Evolutionary conservation across 2,797 vertebrate species (phyloP), one percentile per base, ranked within the genome.

Genomic region (Triplophysa bombifrons): DNA sequence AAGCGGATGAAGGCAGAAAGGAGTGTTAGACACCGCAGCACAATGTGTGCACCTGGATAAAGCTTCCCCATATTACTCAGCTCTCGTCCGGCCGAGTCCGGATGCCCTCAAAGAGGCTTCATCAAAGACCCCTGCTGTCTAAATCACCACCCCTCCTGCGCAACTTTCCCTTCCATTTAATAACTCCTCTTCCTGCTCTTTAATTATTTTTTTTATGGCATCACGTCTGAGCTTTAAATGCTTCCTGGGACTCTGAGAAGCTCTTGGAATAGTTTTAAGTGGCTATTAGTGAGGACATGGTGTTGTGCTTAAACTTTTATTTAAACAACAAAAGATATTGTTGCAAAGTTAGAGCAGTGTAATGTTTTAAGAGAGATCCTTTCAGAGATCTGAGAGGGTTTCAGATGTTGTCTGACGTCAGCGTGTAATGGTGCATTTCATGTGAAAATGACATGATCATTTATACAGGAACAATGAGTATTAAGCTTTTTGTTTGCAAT

Each of bases 11-110:
- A 72, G 65, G 80, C 20, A 56, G 76, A 75, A 70, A 71, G 67
- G 70, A 82, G 70, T 74, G 55, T 60, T 83, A 70, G 76, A 70
- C 68, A 50, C 14, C 65, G 22, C 65, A 84, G 74, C 71, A 86
- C 81, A 86, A 83, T 84, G 83, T 82, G 74, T 80, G 85, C 85
- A 86, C 85, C 85, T 84, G 85, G 85, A 81, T 82, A 69, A 77
- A 74, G 79, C 64, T 76, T 74, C 76, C 71, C 63, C 78, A 75
- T 66, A 82, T 69, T 78, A 67, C 75, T 65, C 79, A 79, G 68
- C 80, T 74, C 79, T 75, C 58, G 76, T 85, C 84, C 82, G 79
- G 80, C 64, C 69, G 12, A 3, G 70, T 80, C 76, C 76, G 83
- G 85, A 83, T 72, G 74, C 76, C 17, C 76, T 85, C 82, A 34